phyloP scores from a whole-genome alignment of 2,888 invertebrate species.

The Thymelicus acteon region DNA sequence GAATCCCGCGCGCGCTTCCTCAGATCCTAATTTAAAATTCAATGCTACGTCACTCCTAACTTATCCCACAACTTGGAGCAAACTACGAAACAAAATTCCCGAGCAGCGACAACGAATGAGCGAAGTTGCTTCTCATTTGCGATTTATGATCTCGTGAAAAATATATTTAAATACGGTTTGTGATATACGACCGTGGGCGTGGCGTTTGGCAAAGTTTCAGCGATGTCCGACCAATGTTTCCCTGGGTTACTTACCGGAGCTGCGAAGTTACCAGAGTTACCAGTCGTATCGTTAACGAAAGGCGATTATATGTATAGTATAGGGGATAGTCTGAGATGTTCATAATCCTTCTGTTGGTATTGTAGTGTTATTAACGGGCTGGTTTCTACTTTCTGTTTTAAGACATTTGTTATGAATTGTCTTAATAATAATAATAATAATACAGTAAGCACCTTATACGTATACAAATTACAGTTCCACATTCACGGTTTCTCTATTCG shows the following conservation, averaged over 20 bases:
- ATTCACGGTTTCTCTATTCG: no score
- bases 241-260: background rate
- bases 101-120: constrained; percentile 49
- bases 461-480: no score
- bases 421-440: no score
- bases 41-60: constrained; percentile 46
- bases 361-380: no score
- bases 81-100: constrained; percentile 51
- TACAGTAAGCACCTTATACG: no score
- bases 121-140: constrained; percentile 56
- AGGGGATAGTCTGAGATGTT: background rate
- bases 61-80: constrained; percentile 49
- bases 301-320: no score
- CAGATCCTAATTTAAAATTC: constrained; percentile 48
- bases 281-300: constrained; percentile 14
- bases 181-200: constrained; percentile 52
- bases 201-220: constrained; percentile 57
- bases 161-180: constrained; percentile 60
- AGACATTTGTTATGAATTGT: no score
- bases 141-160: constrained; percentile 60
- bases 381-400: no score
- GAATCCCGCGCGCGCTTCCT: constrained; percentile 34
- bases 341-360: background rate
- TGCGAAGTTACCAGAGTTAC: background rate
- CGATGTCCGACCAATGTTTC: constrained; percentile 47